A percentile compares a stretch with the other conserved stretches of the same genome.
Conservation (phyloP, 2,797 vertebrate genomes). For the Epinephelus coioides region DNA sequence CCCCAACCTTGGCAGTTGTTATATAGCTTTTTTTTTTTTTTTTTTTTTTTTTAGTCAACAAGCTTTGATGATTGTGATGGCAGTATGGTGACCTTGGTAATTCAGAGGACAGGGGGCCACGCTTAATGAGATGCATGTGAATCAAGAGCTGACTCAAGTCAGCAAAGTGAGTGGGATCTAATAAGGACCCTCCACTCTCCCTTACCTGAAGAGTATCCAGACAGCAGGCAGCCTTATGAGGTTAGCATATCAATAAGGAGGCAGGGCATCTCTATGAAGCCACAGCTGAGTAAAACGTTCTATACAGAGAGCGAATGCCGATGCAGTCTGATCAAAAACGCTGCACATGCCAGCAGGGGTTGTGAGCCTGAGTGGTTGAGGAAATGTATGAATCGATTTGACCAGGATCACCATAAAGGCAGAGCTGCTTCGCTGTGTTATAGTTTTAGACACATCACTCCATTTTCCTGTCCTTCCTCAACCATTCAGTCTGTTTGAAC, state of each 20-base stretch:
- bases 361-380: constrained; percentile 62
- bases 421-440: constrained; percentile 60
- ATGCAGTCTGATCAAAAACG: constrained; percentile 59
- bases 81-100: constrained; percentile 26
- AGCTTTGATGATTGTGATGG: constrained; percentile 15
- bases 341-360: constrained; percentile 50
- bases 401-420: constrained; percentile 66
- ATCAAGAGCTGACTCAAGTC: constrained; percentile 14
- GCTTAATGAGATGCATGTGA: constrained; percentile 36
- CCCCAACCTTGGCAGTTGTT: neutral
- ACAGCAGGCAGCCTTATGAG: constrained; percentile 26
- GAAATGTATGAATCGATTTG: constrained; percentile 74
- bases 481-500: constrained; percentile 51
- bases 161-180: constrained; percentile 26
- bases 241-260: constrained; percentile 62
- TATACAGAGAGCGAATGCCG: constrained; percentile 52
- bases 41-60: neutral
- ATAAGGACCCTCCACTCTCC: neutral
- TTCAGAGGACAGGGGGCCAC: constrained; percentile 13
- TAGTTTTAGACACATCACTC: constrained; percentile 61
- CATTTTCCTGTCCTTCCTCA: constrained; percentile 30
- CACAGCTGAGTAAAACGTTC: constrained; percentile 52
- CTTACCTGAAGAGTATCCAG: constrained; percentile 32
- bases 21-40: neutral
- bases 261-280: constrained; percentile 27